Conservation (phyloP, 1,140 invertebrate species). For the Branchinecta lindahli region DNA sequence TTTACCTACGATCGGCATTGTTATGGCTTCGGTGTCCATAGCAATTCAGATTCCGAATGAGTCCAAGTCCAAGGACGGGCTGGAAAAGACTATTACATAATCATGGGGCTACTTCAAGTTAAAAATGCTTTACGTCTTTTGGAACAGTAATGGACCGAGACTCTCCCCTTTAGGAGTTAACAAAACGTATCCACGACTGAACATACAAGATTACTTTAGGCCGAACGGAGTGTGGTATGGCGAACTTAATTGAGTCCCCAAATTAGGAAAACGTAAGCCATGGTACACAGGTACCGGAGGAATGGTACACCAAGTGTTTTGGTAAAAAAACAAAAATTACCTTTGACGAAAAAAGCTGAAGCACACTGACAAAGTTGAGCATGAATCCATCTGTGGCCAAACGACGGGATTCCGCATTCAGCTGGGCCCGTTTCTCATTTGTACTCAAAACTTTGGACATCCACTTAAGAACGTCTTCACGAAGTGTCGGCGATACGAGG, state of each 20-base stretch:
- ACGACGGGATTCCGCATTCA: conserved; percentile 67
- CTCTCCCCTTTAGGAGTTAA: too few species aligned
- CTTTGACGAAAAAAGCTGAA: conserved; percentile 72
- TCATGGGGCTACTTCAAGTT: neutral
- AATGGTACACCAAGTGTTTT: too few species aligned
- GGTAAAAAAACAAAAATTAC: conserved; percentile 28
- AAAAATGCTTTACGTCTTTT: too few species aligned
- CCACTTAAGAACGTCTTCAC: conserved; percentile 59
- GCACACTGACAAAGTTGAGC: conserved; percentile 74
- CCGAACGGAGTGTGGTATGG: too few species aligned
- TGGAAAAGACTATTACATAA: neutral
- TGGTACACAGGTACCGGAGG: too few species aligned
- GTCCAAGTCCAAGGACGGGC: neutral
- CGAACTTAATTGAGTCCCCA: too few species aligned
- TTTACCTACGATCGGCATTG: neutral
- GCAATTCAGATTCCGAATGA: neutral
- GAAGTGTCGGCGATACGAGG: conserved; percentile 55
- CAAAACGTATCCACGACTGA: too few species aligned
- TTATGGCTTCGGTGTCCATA: neutral
- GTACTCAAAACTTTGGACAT: conserved; percentile 52
- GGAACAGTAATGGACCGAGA: too few species aligned
- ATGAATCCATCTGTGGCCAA: conserved; percentile 85
- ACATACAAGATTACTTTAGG: too few species aligned
- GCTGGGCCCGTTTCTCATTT: conserved; percentile 75
- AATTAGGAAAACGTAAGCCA: too few species aligned